Conservation (phyloP, 2,888 invertebrate genomes). For the Prenolepis imparis region DNA sequence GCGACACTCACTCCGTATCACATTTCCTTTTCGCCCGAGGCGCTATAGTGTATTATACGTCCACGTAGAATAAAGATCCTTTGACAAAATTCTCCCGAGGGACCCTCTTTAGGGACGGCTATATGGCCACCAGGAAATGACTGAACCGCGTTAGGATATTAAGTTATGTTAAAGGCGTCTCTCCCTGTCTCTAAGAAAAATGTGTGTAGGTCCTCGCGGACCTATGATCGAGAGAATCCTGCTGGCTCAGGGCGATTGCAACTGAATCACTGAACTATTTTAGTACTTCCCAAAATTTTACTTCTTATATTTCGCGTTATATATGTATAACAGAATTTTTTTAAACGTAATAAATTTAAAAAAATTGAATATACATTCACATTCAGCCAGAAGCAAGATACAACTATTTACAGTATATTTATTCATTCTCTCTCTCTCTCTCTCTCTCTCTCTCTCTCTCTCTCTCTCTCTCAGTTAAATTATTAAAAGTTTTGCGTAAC, state of each 20-base stretch:
- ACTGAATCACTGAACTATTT: slow-evolving; percentile 47
- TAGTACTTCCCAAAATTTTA: slow-evolving; percentile 12
- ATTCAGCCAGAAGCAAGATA: neutral
- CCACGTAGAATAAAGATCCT: slow-evolving; percentile 86
- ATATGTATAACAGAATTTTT: neutral
- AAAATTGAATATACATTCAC: neutral
- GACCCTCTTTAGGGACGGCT: slow-evolving; percentile 83
- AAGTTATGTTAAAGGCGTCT: slow-evolving; percentile 82
- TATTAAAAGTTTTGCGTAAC: neutral
- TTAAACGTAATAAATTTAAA: neutral
- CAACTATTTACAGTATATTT: neutral
- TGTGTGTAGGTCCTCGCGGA: slow-evolving; percentile 51
- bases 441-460: no score
- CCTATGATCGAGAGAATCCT: slow-evolving; percentile 49
- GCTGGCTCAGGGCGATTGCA: slow-evolving; percentile 55
- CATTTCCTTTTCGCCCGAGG: slow-evolving; percentile 83
- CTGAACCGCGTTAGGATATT: slow-evolving; percentile 86
- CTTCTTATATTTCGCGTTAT: neutral
- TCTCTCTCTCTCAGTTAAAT: no score
- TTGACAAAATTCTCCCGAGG: slow-evolving; percentile 86
- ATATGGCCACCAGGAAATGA: slow-evolving; percentile 85
- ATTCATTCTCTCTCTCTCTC: no score
- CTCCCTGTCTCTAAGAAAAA: slow-evolving; percentile 72
- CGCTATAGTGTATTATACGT: slow-evolving; percentile 84
- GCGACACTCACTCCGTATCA: slow-evolving; percentile 78